These are phyloP conservation scores for Arctopsyche grandis DNA, from an alignment of 1,140 invertebrate genomes.

Conservation along the genomic window DNA sequence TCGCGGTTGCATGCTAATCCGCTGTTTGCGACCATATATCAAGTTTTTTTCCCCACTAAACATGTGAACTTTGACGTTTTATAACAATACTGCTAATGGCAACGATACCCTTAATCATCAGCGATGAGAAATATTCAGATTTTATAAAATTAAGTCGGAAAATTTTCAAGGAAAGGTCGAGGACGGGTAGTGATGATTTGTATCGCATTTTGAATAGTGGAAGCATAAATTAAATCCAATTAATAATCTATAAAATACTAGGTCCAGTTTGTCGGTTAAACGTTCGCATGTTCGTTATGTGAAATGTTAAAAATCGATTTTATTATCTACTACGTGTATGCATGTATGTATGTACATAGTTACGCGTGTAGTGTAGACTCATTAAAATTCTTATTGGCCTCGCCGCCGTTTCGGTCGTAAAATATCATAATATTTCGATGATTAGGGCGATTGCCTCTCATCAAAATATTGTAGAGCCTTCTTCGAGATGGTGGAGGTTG, in stretches of 20 bases:
- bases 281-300: neutral
- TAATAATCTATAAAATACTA: too few species aligned
- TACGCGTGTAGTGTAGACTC: neutral
- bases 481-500: neutral
- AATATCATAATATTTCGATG: slow-evolving; percentile 12
- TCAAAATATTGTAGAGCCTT: neutral
- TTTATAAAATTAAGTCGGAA: too few species aligned
- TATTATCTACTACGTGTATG: too few species aligned
- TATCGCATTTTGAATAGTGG: too few species aligned
- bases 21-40: neutral
- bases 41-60: neutral
- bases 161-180: too few species aligned
- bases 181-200: too few species aligned
- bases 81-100: neutral
- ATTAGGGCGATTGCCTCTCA: slow-evolving; percentile 19
- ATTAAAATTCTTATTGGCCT: slow-evolving; percentile 23
- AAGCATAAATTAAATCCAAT: too few species aligned
- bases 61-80: neutral
- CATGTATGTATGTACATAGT: too few species aligned
- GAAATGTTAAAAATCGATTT: slow-evolving; percentile 8
- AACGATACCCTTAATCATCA: too few species aligned
- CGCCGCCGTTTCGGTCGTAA: slow-evolving; percentile 7
- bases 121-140: too few species aligned
- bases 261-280: neutral
- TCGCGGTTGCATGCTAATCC: slow-evolving; percentile 13